Evolutionary conservation across 2,113 vertebrate genomes (phyloP), one percentile per base, ranked within the genome.

Genomic region (Pangasianodon gigas): DNA sequence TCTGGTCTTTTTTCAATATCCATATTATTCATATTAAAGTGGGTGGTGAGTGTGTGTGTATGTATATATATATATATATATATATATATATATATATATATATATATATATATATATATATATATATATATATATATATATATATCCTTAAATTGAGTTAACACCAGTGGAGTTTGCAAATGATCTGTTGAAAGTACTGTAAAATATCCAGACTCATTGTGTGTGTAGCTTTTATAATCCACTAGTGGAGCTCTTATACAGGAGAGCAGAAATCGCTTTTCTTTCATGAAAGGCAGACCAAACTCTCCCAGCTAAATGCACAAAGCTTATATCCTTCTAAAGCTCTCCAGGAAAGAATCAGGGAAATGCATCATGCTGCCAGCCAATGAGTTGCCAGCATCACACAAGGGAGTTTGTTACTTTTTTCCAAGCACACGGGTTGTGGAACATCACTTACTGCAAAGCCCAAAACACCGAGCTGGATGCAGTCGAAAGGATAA

Each of bases 351-450:
- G 69, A 85, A 69, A 62, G n/a, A 84, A 82, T 77, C 82, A 75
- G 37, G 84, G 67, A n/a, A 87, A 90, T 85, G 88, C 86, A 90
- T 87, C 87, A 46, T 69, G 60, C 87, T 91, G 87, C 77, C 88
- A 91, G 65, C 89, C 89, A 91, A 90, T 92, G 79, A 87, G 83
- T 75, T 88, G 62, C 52, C 32, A 65, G 86, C 48, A 65, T 91
- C 67, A 69, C 87, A 84, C 48, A 81, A 48, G 48, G 85, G 84
- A 74, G 79, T 88, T 84, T 92, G 86, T 86, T 88, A 75, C 71
- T 87, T 81, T 84, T 87, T 6, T 2, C 71, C 54, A 60, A 19
- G 48, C 75, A 51, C 58, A 46, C 51, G 37, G 81, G 85, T 75
- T 82, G 41, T 84, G 75, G 32, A 87, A 91, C 85, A 87, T 29